These are phyloP conservation scores for Pipra filicauda DNA, from an alignment of 2,113 vertebrate genomes.

Conservation along the genomic window DNA sequence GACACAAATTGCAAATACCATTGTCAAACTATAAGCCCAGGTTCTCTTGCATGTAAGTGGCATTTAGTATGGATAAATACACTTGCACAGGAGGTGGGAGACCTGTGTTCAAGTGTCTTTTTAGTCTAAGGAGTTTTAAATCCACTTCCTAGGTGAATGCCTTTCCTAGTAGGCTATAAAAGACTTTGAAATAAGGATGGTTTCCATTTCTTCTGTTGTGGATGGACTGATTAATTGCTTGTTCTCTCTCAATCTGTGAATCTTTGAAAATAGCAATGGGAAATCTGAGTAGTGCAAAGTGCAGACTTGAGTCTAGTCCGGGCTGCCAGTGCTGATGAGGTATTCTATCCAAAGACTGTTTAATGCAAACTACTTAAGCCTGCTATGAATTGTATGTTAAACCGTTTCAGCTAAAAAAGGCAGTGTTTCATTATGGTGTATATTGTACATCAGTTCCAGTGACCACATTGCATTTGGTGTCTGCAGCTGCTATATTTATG, in stretches of 20 bases:
- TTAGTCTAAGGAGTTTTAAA: not conserved
- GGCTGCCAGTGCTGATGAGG: not conserved
- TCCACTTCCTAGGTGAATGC: not conserved
- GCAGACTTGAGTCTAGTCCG: not conserved
- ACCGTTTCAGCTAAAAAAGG: not conserved
- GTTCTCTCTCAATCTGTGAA: not conserved
- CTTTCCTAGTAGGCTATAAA: not conserved
- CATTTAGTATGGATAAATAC: not conserved
- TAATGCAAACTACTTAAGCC: not conserved
- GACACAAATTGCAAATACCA: not conserved
- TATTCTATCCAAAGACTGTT: not conserved
- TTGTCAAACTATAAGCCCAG: not conserved
- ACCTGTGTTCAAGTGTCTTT: not conserved
- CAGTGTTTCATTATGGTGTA: not conserved
- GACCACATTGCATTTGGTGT: not conserved
- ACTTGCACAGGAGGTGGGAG: not conserved
- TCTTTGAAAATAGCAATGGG: not conserved
- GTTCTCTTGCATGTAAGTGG: not conserved
- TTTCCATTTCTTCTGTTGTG: not conserved
- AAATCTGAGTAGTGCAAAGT: not conserved
- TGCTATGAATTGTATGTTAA: conserved; percentile 25
- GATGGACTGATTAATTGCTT: not conserved
- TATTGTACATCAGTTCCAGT: not conserved
- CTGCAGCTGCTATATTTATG: conserved; percentile 16
- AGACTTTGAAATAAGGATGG: not conserved